Conservation (phyloP, 2,113 vertebrate genomes). For the Narcine bancroftii region DNA sequence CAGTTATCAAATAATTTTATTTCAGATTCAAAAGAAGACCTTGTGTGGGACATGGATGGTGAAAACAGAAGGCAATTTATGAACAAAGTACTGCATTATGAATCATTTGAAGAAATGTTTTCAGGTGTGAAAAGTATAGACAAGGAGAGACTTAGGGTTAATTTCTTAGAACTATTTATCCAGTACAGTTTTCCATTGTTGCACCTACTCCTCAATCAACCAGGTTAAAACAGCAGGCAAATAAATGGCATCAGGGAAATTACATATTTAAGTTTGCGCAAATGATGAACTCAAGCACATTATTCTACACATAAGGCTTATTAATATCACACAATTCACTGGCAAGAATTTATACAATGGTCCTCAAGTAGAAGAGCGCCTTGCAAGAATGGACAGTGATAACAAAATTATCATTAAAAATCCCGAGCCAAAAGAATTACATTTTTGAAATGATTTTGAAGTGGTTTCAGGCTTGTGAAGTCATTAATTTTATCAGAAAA, state of each 20-base stretch:
- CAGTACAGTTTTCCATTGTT: neutral
- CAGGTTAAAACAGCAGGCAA: neutral
- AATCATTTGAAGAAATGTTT: slow-evolving; percentile 22
- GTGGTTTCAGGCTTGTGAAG: too few relatives aligned
- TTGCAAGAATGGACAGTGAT: neutral
- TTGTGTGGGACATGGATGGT: neutral
- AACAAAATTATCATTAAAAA: neutral
- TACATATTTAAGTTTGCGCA: neutral
- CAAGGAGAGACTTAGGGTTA: neutral
- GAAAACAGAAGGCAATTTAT: neutral
- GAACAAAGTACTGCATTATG: slow-evolving; percentile 19
- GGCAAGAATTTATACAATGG: neutral
- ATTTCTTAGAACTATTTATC: neutral
- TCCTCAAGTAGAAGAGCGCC: neutral
- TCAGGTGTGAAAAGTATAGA: slow-evolving; percentile 14
- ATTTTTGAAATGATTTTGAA: too few relatives aligned
- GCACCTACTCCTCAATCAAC: neutral
- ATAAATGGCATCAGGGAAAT: neutral
- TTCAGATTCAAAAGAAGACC: slow-evolving; percentile 23
- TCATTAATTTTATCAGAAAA: too few relatives aligned
- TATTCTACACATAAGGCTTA: neutral
- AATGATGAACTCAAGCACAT: neutral
- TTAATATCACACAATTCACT: neutral
- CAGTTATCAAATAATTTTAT: slow-evolving; percentile 12
- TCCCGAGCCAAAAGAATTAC: too few relatives aligned